Evolutionary conservation across 1,140 invertebrate genomes (phyloP).

Genomic region (Tenebrio molitor): DNA sequence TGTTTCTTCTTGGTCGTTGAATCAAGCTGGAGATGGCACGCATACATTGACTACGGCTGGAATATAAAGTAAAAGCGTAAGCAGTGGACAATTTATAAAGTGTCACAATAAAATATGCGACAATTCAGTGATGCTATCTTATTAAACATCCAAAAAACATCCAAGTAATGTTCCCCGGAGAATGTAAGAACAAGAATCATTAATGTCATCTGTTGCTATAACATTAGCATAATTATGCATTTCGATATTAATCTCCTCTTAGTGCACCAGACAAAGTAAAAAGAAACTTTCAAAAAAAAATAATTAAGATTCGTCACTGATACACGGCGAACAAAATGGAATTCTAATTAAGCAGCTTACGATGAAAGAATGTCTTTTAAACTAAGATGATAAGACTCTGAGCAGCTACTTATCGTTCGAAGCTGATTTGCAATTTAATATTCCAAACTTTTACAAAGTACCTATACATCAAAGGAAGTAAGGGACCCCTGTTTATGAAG

Average conservation of each 20-base stretch:
- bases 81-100: conserved; percentile 33
- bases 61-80: conserved; percentile 23
- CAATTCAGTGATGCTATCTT: conserved; percentile 35
- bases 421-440: conserved; percentile 59
- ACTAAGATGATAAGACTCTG: conserved; percentile 48
- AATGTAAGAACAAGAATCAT: conserved; percentile 54
- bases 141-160: conserved; percentile 47
- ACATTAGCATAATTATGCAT: conserved; percentile 57
- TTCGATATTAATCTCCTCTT: conserved; percentile 47
- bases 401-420: conserved; percentile 49
- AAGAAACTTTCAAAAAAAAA: conserved; percentile 50
- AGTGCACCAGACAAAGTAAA: conserved; percentile 27
- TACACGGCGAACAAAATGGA: conserved; percentile 53
- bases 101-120: conserved; percentile 44
- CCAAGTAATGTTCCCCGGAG: conserved; percentile 43
- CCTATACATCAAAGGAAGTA: conserved; percentile 48
- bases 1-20: not conserved
- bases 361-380: conserved; percentile 49
- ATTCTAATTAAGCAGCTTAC: conserved; percentile 59
- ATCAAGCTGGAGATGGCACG: not conserved
- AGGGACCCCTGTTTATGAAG: conserved; percentile 22
- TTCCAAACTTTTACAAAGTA: conserved; percentile 52
- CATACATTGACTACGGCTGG: not conserved
- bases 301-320: conserved; percentile 56
- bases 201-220: conserved; percentile 57